Conservation (phyloP, 2,888 invertebrate species). For the Tetragonisca angustula region DNA sequence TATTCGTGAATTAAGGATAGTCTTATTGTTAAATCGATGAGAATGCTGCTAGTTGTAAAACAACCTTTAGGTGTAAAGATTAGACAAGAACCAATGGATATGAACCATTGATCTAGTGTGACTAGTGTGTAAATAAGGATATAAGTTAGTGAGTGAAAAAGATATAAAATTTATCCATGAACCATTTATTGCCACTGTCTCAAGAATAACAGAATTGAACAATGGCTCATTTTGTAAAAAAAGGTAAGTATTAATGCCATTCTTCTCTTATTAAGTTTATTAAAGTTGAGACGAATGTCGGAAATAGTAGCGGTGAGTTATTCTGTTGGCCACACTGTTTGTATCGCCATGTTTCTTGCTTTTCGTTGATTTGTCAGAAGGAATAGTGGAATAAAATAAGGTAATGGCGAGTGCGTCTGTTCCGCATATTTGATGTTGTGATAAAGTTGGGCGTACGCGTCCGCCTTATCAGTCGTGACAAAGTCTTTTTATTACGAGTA, state of each 20-base stretch:
- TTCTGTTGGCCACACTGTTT: constrained; percentile 61
- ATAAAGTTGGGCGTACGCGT: constrained; percentile 72
- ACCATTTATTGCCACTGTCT: constrained; percentile 20
- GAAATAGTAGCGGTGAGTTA: constrained; percentile 26
- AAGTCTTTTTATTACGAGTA: constrained; percentile 34
- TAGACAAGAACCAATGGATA: constrained; percentile 58
- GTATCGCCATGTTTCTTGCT: constrained; percentile 41
- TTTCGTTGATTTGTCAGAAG: constrained; percentile 52
- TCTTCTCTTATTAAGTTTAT: constrained; percentile 7
- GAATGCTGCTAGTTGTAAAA: constrained; percentile 21
- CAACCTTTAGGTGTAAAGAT: constrained; percentile 25
- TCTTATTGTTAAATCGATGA: constrained; percentile 30
- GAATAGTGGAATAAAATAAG: constrained; percentile 65
- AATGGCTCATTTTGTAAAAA: constrained; percentile 66
- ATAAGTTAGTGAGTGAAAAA: constrained; percentile 18
- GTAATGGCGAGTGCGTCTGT: constrained; percentile 81
- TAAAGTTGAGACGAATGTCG: constrained; percentile 22
- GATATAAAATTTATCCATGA: constrained; percentile 11
- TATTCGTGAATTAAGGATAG: constrained; percentile 5
- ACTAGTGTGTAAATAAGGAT: constrained; percentile 60
- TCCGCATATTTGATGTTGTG: constrained; percentile 76
- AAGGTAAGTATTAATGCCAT: constrained; percentile 56
- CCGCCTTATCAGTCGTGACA: constrained; percentile 59
- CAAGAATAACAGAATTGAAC: neutral
- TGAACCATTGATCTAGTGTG: constrained; percentile 56